phyloP scores from a whole-genome alignment of 2,888 invertebrate species.

The Nipponacmea schrenckii region DNA sequence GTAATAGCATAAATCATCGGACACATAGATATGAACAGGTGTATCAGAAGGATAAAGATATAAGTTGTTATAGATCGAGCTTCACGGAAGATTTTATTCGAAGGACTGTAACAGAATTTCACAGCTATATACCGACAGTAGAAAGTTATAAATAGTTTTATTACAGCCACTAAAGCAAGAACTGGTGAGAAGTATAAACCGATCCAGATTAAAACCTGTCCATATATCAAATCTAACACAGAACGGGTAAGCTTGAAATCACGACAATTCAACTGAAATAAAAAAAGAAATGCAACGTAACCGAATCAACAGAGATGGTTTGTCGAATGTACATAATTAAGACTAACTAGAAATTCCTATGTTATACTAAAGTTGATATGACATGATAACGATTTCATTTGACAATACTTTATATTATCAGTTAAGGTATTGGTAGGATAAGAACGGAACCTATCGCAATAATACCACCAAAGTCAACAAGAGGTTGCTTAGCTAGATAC shows the following conservation, averaged over 20 bases:
- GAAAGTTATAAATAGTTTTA: slow-evolving; percentile 51
- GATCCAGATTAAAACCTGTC: slow-evolving; percentile 57
- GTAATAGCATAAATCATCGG: slow-evolving; percentile 50
- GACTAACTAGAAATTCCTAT: no score
- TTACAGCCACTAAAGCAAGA: slow-evolving; percentile 42
- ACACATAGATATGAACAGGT: slow-evolving; percentile 47
- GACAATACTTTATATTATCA: no score
- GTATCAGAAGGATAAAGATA: slow-evolving; percentile 46
- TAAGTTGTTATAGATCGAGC: slow-evolving; percentile 55
- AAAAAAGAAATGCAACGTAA: not conserved
- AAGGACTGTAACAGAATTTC: slow-evolving; percentile 45
- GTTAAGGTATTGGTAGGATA: no score
- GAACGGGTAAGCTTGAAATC: slow-evolving; percentile 47
- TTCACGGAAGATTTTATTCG: slow-evolving; percentile 50
- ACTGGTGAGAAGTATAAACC: slow-evolving; percentile 57
- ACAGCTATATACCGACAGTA: slow-evolving; percentile 51
- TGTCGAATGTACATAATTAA: no score
- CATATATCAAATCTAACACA: slow-evolving; percentile 53
- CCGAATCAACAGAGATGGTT: no score
- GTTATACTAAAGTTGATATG: no score
- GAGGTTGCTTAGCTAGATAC: no score
- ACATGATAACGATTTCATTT: no score
- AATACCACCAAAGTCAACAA: no score
- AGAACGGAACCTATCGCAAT: no score
- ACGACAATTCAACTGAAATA: slow-evolving; percentile 40